These are phyloP conservation scores for Loriculus beryllinus DNA, from an alignment of 2,797 vertebrate genomes.

Conservation along the genomic window DNA sequence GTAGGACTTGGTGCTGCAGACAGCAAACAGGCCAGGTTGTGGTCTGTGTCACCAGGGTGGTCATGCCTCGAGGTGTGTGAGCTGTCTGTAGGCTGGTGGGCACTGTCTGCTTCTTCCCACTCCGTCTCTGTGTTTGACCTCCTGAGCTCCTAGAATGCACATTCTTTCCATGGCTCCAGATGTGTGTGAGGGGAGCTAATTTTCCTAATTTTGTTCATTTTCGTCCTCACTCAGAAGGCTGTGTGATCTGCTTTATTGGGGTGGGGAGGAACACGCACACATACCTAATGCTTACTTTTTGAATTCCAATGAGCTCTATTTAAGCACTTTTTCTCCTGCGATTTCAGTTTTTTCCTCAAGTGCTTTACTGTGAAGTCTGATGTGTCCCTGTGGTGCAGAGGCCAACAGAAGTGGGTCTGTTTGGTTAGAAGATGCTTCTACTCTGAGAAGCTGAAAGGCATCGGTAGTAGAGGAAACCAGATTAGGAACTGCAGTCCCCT, in stretches of 20 bases:
- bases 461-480: neutral
- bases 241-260: neutral
- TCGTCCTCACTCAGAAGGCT: neutral
- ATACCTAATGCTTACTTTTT: neutral
- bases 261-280: neutral
- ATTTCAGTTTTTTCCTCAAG: neutral
- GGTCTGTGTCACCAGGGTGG: neutral
- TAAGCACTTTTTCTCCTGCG: neutral
- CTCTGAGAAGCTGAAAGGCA: neutral
- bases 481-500: neutral
- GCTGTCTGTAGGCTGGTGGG: neutral
- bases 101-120: neutral
- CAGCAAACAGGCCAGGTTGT: neutral
- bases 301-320: neutral
- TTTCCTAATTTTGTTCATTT: neutral
- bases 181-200: neutral
- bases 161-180: neutral
- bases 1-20: neutral
- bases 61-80: accelerated
- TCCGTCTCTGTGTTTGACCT: neutral
- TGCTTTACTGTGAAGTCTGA: neutral
- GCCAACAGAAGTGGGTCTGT: neutral
- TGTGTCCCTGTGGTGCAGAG: neutral
- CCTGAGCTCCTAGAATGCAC: neutral
- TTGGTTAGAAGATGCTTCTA: neutral